These are phyloP conservation scores for Oncorhynchus gorbuscha DNA, from an alignment of 2,113 vertebrate species.

Conservation along the genomic window DNA sequence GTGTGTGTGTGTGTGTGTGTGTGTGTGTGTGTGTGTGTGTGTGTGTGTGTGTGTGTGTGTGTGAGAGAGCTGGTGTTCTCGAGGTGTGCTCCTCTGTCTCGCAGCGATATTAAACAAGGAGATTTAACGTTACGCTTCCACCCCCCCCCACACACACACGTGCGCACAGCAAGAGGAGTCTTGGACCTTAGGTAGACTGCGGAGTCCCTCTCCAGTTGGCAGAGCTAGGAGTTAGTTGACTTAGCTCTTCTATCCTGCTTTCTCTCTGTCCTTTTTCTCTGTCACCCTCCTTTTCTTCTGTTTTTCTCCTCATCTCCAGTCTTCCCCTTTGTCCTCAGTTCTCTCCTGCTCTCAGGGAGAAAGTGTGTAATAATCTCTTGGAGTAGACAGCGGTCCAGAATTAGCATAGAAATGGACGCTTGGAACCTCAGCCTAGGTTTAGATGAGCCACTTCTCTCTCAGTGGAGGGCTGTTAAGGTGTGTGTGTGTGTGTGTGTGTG, in stretches of 20 bases:
- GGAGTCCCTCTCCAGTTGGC: constrained; percentile 66
- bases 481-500: neutral
- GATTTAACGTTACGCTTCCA: constrained; percentile 66
- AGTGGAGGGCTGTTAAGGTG: no score
- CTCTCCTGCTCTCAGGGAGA: constrained; percentile 15
- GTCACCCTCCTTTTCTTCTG: neutral
- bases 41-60: neutral
- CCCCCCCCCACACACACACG: constrained; percentile 5
- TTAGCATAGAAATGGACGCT: constrained; percentile 76
- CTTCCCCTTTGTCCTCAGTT: neutral
- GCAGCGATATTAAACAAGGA: constrained; percentile 74
- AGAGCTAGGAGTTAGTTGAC: constrained; percentile 38
- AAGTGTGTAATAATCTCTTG: constrained; percentile 63
- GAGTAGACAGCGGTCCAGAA: constrained; percentile 58
- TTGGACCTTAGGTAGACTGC: constrained; percentile 54
- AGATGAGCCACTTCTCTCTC: constrained; percentile 51
- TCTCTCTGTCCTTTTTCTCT: neutral
- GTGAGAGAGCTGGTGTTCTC: constrained; percentile 48
- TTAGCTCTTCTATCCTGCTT: constrained; percentile 39
- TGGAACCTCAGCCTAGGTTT: constrained; percentile 67
- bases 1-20: neutral
- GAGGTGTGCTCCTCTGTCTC: constrained; percentile 73
- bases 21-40: constrained; percentile 15
- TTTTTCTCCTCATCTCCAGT: neutral
- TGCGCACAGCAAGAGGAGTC: constrained; percentile 36